These are phyloP conservation scores for Herminia tarsipennalis DNA, from an alignment of 2,888 invertebrate species.

Conservation along the genomic window DNA sequence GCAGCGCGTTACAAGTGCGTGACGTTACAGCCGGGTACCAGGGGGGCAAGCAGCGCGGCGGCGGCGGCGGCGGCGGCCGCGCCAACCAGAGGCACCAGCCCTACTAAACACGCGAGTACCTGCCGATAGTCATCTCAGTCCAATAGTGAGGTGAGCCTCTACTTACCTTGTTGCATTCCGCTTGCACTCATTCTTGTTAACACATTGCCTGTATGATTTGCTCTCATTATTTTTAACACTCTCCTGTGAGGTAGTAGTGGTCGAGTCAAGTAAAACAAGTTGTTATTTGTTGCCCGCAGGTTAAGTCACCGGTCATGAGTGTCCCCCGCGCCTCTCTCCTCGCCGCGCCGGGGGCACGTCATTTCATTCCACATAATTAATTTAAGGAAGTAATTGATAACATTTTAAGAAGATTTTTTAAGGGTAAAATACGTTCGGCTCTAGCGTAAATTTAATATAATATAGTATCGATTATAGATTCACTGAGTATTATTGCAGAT, in stretches of 20 bases:
- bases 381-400: conserved; percentile 76
- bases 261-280: not conserved
- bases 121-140: conserved; percentile 81
- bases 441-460: conserved; percentile 78
- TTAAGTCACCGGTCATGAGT: conserved; percentile 83
- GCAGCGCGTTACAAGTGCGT: conserved; percentile 37
- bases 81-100: conserved; percentile 95
- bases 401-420: conserved; percentile 80
- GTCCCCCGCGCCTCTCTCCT: conserved; percentile 66
- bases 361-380: conserved; percentile 85
- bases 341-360: conserved; percentile 79
- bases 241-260: too few relatives aligned
- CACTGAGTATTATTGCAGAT: conserved; percentile 84
- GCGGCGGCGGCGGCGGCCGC: conserved; percentile 89
- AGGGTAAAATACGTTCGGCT: conserved; percentile 69
- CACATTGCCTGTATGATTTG: not conserved
- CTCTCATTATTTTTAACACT: not conserved
- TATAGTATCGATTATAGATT: conserved; percentile 84
- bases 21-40: conserved; percentile 87
- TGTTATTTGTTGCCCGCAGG: conserved; percentile 68
- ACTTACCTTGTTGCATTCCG: not conserved
- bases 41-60: conserved; percentile 94
- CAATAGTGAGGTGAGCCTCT: conserved; percentile 76
- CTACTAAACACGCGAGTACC: conserved; percentile 86
- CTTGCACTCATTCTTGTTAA: not conserved